These are phyloP conservation scores for Mormyrus hasselquistii DNA, from an alignment of 2,797 vertebrate species.

Conservation along the genomic window DNA sequence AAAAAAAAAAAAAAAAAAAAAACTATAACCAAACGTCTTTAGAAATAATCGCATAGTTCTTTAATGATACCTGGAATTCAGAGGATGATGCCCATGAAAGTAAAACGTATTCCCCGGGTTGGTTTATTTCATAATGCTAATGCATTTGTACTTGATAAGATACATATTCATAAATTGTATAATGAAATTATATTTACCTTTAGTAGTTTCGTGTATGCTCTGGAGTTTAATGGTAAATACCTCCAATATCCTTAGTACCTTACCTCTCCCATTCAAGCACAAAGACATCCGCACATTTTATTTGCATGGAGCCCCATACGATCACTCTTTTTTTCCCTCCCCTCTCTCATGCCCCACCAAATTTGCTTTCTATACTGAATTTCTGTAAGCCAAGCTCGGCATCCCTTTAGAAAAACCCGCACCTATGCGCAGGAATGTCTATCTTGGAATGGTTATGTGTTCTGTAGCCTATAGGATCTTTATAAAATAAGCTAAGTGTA, in stretches of 20 bases:
- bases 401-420: conserved; percentile 48
- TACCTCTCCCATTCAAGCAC: conserved; percentile 1
- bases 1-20: neutral
- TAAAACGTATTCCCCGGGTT: neutral
- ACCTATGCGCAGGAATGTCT: conserved; percentile 47
- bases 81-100: neutral
- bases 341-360: conserved; percentile 39
- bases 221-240: conserved; percentile 1
- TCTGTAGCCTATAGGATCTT: neutral
- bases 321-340: conserved; percentile 53
- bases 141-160: neutral
- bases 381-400: conserved; percentile 51
- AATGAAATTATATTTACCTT: conserved; percentile 19
- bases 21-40: neutral
- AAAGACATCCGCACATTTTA: conserved; percentile 35
- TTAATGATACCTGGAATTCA: neutral
- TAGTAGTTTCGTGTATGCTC: neutral
- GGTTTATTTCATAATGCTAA: neutral
- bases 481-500: neutral
- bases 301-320: conserved; percentile 50
- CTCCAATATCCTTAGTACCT: conserved; percentile 18
- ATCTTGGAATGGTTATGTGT: no score
- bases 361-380: conserved; percentile 55
- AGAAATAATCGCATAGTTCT: neutral
- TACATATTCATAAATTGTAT: neutral